Base-by-base conservation (phyloP, 1,140 invertebrate species). In the Spodoptera litura region DNA sequence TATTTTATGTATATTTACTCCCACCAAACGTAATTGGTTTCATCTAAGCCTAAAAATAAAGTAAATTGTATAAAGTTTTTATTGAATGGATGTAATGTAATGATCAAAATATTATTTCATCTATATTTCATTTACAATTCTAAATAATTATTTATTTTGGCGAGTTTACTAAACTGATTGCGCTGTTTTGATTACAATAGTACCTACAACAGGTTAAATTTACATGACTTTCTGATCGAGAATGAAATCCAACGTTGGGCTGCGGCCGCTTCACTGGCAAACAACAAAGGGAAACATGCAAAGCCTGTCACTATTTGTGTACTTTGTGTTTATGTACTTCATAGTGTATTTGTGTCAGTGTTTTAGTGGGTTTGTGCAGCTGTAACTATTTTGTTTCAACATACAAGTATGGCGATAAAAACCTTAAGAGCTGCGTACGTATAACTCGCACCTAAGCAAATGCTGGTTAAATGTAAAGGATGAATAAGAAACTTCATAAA, bases 401-500 rank as follows among this genome's bases (percentile, higher is more conserved):
- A 25, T 49, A 66, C 52, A 49, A 31, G 66, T 13, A 4, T 53
- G 12, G 13, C 27, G 49, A 70, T 25, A 51, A 66, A 70, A 52
- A 31, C 66, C 9, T 9, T 4, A 44, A 44, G 20, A 70, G 20
- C 51, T 5, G 35, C 27, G 25, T 25, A 25, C 38, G 9, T 25
- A 55, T 35, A 55, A 35, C 20, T 51, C 31, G 15, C 27, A 55
- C 70, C 35, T 56, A 58, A 59, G 59, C 44, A 61, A 59, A 59
- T 31, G 35, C 15, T 51, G 35, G 9, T 58, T 58, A 59, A 73
- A 73, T 59, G 38, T 73, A 58, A 58, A 58, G 71, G 56, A 62
- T 75, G 38, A 75, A 62, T 64, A 49, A 27, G 31, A 68, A 77
- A 55, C 13, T 68, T 77, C 51, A 52, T 66, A 77, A 77, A 56